Evolutionary conservation across 2,797 vertebrate species (phyloP).

Genomic region (Eulemur mongoz): DNA sequence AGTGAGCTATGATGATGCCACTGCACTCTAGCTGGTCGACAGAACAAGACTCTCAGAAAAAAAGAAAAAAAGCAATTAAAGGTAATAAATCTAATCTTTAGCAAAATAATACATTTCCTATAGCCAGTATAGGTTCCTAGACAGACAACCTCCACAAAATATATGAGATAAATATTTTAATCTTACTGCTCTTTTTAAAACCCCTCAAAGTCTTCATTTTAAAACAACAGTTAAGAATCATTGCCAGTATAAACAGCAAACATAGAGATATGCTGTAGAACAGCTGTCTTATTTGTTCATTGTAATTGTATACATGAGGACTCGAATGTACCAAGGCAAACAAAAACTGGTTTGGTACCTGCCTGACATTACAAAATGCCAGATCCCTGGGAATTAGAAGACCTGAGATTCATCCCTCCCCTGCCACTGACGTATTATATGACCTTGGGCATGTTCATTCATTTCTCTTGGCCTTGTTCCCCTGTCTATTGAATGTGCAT

Average conservation of each 20-base stretch:
- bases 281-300: constrained; percentile 41
- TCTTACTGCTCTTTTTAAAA: not conserved
- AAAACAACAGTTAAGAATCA: constrained; percentile 43
- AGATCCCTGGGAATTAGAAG: constrained; percentile 67
- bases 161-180: constrained; percentile 58
- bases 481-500: not conserved
- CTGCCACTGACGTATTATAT: constrained; percentile 28
- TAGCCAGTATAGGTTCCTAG: constrained; percentile 1
- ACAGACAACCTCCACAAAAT: not conserved
- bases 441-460: constrained; percentile 67
- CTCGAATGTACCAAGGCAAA: constrained; percentile 24
- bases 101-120: constrained; percentile 30
- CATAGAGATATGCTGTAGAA: not conserved
- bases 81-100: constrained; percentile 12
- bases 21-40: not conserved
- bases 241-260: constrained; percentile 39
- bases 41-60: not conserved
- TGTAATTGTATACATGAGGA: constrained; percentile 34
- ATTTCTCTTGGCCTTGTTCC: constrained; percentile 72
- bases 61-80: not conserved
- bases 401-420: constrained; percentile 39
- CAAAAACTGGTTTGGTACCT: constrained; percentile 57
- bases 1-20: not conserved
- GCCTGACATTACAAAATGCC: constrained; percentile 52
- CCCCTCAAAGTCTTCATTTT: constrained; percentile 23